Evolutionary conservation across 2,113 vertebrate species (phyloP), one percentile per base, ranked within the genome.

Genomic region (Parotia lawesii): DNA sequence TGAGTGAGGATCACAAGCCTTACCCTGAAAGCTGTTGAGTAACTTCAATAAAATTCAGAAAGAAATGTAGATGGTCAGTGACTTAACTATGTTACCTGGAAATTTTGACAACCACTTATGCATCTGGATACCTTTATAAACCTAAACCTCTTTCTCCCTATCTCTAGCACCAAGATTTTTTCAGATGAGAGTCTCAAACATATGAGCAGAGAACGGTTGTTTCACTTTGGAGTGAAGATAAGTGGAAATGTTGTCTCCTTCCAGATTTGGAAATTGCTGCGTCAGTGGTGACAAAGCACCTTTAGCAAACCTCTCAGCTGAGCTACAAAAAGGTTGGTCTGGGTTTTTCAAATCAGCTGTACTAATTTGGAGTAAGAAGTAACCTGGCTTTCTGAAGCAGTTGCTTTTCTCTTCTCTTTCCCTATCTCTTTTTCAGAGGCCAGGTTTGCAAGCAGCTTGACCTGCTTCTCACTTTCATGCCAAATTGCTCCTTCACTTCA

Each of bases 381-480:
- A 80, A 93, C 51, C 67, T 47, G 80, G 42, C 38, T 83, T 88
- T 90, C 72, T 74, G 61, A 72, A 92, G 65, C 72, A 92, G 84
- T 57, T 95, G 73, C 8, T 89, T 93, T 89, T 72, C 72, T 94
- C 44, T 78, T 93, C 76, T 81, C 65, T 71, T 61, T 87, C 51
- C 28, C n/a, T 69, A 33, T 80, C 66, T 82, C 85, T 76, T 91
- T 76, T 74, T 89, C 78, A 80, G 60, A 83, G 64, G 23, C 22
- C 51, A 78, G 33, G 56, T 91, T 93, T 87, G 60, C 54, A 82
- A 71, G 85, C 82, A 87, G 60, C 50, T 91, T 93, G 83, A 58
- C 38, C 75, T 70, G 67, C 80, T 96, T 91, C 94, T 90, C 71
- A 75, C 94, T 79, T 93, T 94, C 78, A 83, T 74, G 89, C 51